phyloP scores from a whole-genome alignment of 2,113 vertebrate species.

The Balaeniceps rex region DNA sequence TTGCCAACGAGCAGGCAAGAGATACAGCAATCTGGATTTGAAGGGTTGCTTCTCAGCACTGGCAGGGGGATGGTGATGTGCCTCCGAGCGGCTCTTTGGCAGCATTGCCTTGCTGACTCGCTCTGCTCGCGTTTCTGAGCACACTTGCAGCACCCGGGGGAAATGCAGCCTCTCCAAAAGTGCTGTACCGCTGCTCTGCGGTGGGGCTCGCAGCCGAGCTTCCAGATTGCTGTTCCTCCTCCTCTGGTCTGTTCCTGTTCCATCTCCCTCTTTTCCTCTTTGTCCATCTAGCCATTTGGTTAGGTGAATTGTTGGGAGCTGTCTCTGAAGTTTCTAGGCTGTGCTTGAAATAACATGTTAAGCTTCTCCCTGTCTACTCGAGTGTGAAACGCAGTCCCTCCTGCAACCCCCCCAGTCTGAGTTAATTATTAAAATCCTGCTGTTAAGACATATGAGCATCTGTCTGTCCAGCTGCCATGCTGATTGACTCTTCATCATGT shows the following conservation, averaged over 20 bases:
- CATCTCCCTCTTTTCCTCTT: not conserved
- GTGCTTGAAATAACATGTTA: not conserved
- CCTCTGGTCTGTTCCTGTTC: not conserved
- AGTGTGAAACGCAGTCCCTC: not conserved
- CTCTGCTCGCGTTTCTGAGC: not conserved
- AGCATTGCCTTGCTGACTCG: not conserved
- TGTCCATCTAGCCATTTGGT: not conserved
- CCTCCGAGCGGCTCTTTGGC: not conserved
- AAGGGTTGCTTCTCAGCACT: not conserved
- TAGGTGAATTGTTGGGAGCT: not conserved
- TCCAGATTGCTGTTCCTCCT: not conserved
- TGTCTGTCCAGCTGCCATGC: constrained; percentile 43
- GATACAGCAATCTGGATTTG: not conserved
- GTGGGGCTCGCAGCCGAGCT: not conserved
- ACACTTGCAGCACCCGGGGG: not conserved
- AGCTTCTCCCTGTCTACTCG: not conserved
- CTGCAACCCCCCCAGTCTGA: not conserved
- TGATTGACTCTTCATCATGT: not conserved
- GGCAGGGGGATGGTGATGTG: not conserved
- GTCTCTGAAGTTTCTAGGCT: not conserved
- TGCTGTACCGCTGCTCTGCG: not conserved
- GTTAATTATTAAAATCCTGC: constrained; percentile 54
- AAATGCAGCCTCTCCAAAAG: not conserved
- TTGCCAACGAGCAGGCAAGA: not conserved
- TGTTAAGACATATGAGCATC: constrained; percentile 21